These are phyloP conservation scores for Drosophila yakuba DNA, from an alignment of 1,140 invertebrate species.

Conservation along the genomic window DNA sequence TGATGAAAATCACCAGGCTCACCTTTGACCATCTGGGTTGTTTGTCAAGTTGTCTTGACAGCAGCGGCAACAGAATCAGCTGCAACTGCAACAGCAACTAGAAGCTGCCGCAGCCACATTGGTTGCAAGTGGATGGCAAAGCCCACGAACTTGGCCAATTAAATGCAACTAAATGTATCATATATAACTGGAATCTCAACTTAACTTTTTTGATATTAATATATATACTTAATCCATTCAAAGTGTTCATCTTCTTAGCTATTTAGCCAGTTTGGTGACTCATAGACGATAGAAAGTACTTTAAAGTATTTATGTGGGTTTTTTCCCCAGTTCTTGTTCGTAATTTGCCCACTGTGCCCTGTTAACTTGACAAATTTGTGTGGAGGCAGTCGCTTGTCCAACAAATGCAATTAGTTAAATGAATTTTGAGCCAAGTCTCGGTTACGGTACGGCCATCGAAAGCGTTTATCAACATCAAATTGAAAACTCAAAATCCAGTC, in stretches of 20 bases:
- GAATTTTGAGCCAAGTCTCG: slow-evolving; percentile 34
- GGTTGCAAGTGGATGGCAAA: slow-evolving; percentile 20
- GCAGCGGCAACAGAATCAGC: slow-evolving; percentile 32
- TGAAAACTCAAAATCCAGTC: slow-evolving; percentile 48
- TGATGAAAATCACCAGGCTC: slow-evolving; percentile 65
- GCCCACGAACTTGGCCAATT: neutral
- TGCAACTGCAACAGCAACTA: slow-evolving; percentile 1
- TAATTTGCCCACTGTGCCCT: neutral
- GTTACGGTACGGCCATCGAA: slow-evolving; percentile 39
- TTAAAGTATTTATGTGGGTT: no score
- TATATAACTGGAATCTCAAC: no score
- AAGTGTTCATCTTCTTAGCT: no score
- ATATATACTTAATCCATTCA: neutral
- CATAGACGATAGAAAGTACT: no score
- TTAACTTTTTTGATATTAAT: no score
- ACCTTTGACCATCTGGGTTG: slow-evolving; percentile 69
- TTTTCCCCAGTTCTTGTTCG: neutral
- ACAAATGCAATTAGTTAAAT: slow-evolving; percentile 57
- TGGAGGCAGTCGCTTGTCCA: slow-evolving; percentile 40
- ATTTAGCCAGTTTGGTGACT: no score
- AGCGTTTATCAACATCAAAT: slow-evolving; percentile 57
- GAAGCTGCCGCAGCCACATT: slow-evolving; percentile 12
- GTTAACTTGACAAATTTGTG: slow-evolving; percentile 71
- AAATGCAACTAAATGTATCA: no score
- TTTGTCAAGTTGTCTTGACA: slow-evolving; percentile 70